Base-by-base conservation (phyloP, 2,888 invertebrate species). In the Chloromyia formosa region DNA sequence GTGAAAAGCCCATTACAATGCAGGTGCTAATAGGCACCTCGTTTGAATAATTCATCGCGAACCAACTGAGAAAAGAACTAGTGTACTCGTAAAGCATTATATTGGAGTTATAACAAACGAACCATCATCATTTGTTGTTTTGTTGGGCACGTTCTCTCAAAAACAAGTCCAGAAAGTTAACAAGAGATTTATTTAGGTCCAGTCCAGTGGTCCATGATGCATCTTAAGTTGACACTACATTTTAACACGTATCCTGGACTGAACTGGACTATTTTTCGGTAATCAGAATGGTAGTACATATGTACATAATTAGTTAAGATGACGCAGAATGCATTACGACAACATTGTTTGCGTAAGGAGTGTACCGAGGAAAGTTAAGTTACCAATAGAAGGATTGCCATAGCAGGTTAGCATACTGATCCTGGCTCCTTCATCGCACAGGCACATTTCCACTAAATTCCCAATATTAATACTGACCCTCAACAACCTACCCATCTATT, bases 1-100 rank as follows among this genome's bases (percentile, higher is more conserved):
- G 45, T 66, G 66, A 66, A 45, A 49, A 66, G 66, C 42, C 20
- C 23, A 35, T 62, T 45, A 66, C 66, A 66, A 66, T 66, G 16
- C 20, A 66, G 66, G 66, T 66, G 66, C 66, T 66, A 66, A 66
- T 45, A 49, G 66, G 22, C 18, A 12, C 18, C 66, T 27, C 18
- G 16, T 45, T 18, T 66, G 66, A 45, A 66, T 66, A 20, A 66
- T 66, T 66, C 66, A 66, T 49, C 14, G 66, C 22, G 62, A 40
- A n/a, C 9, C 5, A 62, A 62, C 22, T 35, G n/a, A 40, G 23
- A 62, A 40, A 40, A 40, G 18, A 20, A 18, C 16, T 10, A 2
- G 5, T 56, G 18, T 16, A 10, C 56, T n/a, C n/a, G n/a, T n/a
- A n/a, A n/a, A n/a, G n/a, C n/a, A n/a, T n/a, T 16, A 5, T 56